phyloP scores from a whole-genome alignment of 1,140 invertebrate species.

The Chironomus tepperi region DNA sequence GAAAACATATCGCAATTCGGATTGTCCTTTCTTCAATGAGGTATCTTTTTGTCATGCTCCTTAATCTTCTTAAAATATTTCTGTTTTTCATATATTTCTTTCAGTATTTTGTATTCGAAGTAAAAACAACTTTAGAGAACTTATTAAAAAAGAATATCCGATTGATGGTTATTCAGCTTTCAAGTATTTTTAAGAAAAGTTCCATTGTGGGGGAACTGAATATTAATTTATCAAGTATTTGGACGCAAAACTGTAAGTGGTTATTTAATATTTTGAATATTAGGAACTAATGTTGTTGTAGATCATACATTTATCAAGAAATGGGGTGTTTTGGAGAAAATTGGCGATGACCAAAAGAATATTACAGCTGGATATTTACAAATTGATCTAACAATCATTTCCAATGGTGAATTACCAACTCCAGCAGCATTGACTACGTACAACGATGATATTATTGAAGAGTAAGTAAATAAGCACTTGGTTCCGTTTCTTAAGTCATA shows the following conservation, averaged over 20 bases:
- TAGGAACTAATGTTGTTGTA: slow-evolving; percentile 30
- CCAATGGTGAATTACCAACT: slow-evolving; percentile 52
- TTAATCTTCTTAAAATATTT: slow-evolving; percentile 24
- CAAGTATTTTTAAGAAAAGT: slow-evolving; percentile 35
- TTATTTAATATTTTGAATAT: slow-evolving; percentile 25
- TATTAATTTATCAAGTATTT: slow-evolving; percentile 62
- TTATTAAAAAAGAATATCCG: slow-evolving; percentile 40
- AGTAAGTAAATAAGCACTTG: slow-evolving; percentile 41
- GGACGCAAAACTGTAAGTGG: slow-evolving; percentile 52
- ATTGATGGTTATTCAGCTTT: slow-evolving; percentile 43
- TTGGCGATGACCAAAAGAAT: slow-evolving; percentile 47
- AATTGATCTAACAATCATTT: slow-evolving; percentile 61
- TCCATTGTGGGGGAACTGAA: slow-evolving; percentile 54
- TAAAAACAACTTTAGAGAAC: slow-evolving; percentile 44
- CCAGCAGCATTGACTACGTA: slow-evolving; percentile 51
- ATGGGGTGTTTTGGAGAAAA: slow-evolving; percentile 62
- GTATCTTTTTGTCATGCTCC: slow-evolving; percentile 33
- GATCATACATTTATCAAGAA: slow-evolving; percentile 72
- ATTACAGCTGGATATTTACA: slow-evolving; percentile 60
- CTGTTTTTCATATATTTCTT: slow-evolving; percentile 31
- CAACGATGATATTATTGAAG: slow-evolving; percentile 60
- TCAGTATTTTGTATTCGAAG: slow-evolving; percentile 65
- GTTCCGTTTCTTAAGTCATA: not conserved
- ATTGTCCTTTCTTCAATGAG: slow-evolving; percentile 52
- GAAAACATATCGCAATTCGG: slow-evolving; percentile 42